Base-by-base conservation (phyloP, 2,888 invertebrate genomes). In the Phaedon cochleariae region DNA sequence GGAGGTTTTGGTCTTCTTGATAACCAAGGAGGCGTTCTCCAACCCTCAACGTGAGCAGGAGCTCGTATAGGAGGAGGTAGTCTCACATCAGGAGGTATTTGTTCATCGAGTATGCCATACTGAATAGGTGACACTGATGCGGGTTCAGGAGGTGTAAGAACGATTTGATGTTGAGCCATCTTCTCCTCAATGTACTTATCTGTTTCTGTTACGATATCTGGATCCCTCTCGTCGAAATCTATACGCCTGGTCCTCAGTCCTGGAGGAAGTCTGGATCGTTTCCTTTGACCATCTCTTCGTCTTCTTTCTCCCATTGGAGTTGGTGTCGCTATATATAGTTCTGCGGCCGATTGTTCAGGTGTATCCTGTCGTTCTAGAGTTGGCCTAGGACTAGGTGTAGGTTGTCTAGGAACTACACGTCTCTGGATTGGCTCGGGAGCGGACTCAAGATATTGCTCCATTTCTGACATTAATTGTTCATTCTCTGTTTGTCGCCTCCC, bases 21-120 rank as follows among this genome's bases (percentile, higher is more conserved):
- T 10, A 57, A n/a, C 41, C 20, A 29, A 21, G 57, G 57, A 17
- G 57, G 57, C 17, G 57, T 57, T 17, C 18, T n/a, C 45, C 45
- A 57, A 17, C 57, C 57, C 12, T 26, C 12, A 10, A 57, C 45
- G 6, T 18, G 9, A 12, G 17, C 1, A 1, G 57, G 57, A 10
- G 57, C 31, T 2, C 46, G 26, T 6, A 57, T 21, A 12, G 57
- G 57, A 45, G 57, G n/a, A 10, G 45, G 57, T 41, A 41, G 15
- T 41, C 15, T 41, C 5, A 57, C 22, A 18, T 57, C 45, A 26
- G 9, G 3, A 1, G 57, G 57, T 18, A 57, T 29, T 17, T 6
- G 17, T 26, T 20, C 18, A 26, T 57, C 57, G n/a, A 57, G 15
- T 26, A 57, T 26, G 6, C 57, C 45, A 17, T 26, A 45, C 5